A percentile compares a stretch with the other conserved stretches of the same genome.
Evolutionary conservation across 2,888 invertebrate genomes (phyloP).

Genomic region (Crocallis elinguaria): DNA sequence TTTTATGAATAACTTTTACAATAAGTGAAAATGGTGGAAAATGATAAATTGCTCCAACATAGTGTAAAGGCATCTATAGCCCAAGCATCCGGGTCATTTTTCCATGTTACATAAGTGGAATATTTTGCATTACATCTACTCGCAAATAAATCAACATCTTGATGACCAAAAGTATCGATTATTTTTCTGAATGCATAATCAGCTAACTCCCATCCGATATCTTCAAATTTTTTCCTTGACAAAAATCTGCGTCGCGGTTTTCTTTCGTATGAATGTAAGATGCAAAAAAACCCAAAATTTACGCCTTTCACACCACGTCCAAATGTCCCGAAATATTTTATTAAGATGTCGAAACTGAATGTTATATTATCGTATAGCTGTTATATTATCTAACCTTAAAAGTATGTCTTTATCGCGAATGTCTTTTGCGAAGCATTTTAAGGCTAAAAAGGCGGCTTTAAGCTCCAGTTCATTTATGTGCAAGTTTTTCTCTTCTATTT

Average conservation of each 20-base stretch:
- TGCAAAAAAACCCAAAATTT: neutral
- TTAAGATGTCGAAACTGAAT: neutral
- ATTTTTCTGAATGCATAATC: neutral
- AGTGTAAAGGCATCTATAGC: neutral
- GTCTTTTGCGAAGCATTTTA: neutral
- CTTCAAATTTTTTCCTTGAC: neutral
- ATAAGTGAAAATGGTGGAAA: neutral
- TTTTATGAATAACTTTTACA: neutral
- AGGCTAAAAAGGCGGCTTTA: neutral
- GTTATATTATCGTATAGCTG: neutral
- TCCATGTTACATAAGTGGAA: neutral
- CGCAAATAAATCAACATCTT: neutral
- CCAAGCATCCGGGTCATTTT: neutral
- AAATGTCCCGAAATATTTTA: neutral
- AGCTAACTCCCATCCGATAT: neutral
- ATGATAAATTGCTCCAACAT: neutral
- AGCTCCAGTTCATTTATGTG: neutral
- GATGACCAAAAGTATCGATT: neutral
- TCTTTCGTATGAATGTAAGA: neutral
- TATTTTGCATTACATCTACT: neutral
- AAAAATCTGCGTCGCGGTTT: neutral
- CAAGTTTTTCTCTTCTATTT: too few relatives aligned
- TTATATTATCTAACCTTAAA: neutral
- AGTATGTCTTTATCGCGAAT: neutral
- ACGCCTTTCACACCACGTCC: neutral